phyloP scores from a whole-genome alignment of 2,797 vertebrate species.

The Myotis findleyi region DNA sequence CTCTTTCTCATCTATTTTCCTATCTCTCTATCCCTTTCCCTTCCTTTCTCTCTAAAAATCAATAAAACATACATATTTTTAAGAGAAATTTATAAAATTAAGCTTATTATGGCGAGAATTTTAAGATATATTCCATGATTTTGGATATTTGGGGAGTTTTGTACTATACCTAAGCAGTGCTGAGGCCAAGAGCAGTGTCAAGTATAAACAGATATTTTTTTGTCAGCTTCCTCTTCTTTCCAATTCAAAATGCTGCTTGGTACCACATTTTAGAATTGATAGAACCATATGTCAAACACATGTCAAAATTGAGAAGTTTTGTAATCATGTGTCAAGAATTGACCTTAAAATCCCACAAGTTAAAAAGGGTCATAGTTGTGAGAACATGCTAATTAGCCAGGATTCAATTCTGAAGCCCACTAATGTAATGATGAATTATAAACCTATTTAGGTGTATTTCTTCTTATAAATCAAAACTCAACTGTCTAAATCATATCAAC shows the following conservation, averaged over 20 bases:
- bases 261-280: background rate
- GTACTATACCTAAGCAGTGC: background rate
- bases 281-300: background rate
- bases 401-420: background rate
- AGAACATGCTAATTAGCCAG: background rate
- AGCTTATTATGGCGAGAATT: background rate
- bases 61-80: too few relatives aligned
- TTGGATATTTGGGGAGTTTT: background rate
- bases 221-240: background rate
- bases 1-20: too few relatives aligned
- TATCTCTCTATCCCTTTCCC: too few relatives aligned
- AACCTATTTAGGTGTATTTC: background rate
- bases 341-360: background rate
- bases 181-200: background rate
- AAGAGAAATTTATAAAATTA: background rate
- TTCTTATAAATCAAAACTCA: background rate
- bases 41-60: too few relatives aligned
- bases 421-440: constrained; percentile 9
- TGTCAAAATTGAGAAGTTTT: background rate
- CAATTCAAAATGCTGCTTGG: too few relatives aligned
- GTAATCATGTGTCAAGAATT: background rate
- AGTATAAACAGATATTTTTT: background rate
- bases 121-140: background rate
- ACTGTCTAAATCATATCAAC: constrained; percentile 54
- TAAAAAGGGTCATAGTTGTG: background rate